Conservation (phyloP, 2,113 vertebrate genomes). For the Phylloscopus trochilus region DNA sequence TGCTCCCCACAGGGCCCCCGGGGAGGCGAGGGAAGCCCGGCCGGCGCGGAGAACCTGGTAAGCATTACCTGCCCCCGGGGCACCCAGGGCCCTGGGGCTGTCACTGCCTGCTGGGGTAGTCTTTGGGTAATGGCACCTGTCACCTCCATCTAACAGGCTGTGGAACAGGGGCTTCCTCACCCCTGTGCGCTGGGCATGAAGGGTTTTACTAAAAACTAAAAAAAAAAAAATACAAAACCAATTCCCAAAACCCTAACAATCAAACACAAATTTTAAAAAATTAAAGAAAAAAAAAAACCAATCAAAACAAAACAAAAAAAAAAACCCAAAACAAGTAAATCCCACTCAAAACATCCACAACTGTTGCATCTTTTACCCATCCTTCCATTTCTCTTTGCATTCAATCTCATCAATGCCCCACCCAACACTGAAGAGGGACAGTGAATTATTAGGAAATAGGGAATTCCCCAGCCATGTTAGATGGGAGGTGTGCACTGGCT, state of each 20-base stretch:
- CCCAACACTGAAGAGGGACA: background rate
- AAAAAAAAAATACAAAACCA: background rate
- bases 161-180: rapidly evolving
- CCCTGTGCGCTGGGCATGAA: background rate
- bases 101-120: background rate
- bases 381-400: background rate
- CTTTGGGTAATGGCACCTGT: rapidly evolving
- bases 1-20: slow-evolving; percentile 82
- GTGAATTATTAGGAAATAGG: background rate
- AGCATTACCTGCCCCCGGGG: slow-evolving; percentile 16
- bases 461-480: background rate
- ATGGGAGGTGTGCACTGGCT: background rate
- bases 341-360: background rate
- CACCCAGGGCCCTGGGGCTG: rapidly evolving
- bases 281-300: rapidly evolving
- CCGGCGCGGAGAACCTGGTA: slow-evolving; percentile 88
- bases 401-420: background rate
- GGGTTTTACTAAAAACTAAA: background rate
- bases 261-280: background rate
- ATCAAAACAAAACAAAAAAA: too few relatives aligned
- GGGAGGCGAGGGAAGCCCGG: slow-evolving; percentile 91
- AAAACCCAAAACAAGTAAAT: too few relatives aligned
- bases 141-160: too few relatives aligned
- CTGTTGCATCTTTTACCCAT: background rate
- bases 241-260: background rate